Base-by-base conservation (phyloP, 1,140 invertebrate genomes). In the Drosophila malerkotliana region DNA sequence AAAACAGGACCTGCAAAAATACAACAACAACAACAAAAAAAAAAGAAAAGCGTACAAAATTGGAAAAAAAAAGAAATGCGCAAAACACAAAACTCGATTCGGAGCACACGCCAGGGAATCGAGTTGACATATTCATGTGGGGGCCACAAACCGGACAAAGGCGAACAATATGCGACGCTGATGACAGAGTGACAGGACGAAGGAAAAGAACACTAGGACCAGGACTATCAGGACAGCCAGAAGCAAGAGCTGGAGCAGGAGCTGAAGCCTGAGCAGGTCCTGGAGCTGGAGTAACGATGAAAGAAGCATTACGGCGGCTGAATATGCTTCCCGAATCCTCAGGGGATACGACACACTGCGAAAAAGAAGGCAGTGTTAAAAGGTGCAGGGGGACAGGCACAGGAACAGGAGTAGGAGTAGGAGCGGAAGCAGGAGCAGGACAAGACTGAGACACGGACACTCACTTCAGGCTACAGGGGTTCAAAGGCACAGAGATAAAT, bases 231-330 rank as follows among this genome's bases (percentile, higher is more conserved):
- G 15, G 54, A 44, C 26, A 28, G 10, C 39, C 45, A 7, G 59
- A 7, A 30, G 34, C 59, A 3, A 37, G 7, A 60, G 24, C 10
- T 7, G 57, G 1, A 32, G 15, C 5, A 8, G 7, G 41, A 66
- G 63, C n/a, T 44, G 14, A n/a, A 66, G 68, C 53, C 24, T 24
- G n/a, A 45, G 26, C 26, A 5, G 47, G 32, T 8, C 15, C 18
- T 45, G 30, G 63, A 72, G 68, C 6, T 47, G 18, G 44, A 67
- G 68, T 56, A 55, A 58, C 81, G 73, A 60, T 87, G 81, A 81
- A 74, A 85, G 77, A 74, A 83, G 72, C 81, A 85, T 84, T 80
- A 80, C 69, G 39, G 52, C 60, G 75, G 68, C 66, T 49, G 67
- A 69, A 73, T 77, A 80, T 81, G 77, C 60, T 74, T 47, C 39